A percentile compares a stretch with the other conserved stretches of the same genome.
phyloP scores from a whole-genome alignment of 2,113 vertebrate species.

The Podarcis muralis region DNA sequence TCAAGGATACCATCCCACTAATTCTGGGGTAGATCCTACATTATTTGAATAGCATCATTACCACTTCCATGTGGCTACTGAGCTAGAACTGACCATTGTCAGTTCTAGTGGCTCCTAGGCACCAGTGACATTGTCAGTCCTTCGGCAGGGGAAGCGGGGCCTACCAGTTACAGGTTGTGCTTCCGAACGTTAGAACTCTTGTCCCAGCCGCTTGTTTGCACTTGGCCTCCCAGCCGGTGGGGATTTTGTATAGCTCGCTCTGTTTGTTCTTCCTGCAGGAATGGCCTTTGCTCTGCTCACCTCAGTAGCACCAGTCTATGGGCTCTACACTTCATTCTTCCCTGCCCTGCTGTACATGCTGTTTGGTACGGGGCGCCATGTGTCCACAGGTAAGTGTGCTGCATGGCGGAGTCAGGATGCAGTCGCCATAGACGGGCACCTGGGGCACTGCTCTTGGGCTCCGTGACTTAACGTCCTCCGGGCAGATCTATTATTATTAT shows the following conservation, averaged over 20 bases:
- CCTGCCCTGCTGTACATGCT: conserved; percentile 89
- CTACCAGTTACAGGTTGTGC: neutral
- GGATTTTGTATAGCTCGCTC: neutral
- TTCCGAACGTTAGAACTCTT: neutral
- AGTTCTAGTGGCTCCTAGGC: neutral
- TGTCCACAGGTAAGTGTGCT: conserved; percentile 85
- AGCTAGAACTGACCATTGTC: neutral
- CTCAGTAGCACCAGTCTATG: conserved; percentile 91
- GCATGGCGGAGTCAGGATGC: neutral
- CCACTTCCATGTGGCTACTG: too few species aligned
- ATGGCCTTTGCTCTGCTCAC: conserved; percentile 93
- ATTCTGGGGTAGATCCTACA: neutral
- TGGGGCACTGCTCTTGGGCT: neutral
- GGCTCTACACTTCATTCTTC: conserved; percentile 93
- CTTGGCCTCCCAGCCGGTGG: neutral
- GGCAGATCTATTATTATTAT: neutral
- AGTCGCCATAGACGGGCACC: neutral
- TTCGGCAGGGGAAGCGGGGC: neutral
- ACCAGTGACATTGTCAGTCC: too few species aligned
- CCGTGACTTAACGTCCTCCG: neutral
- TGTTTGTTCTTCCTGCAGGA: conserved; percentile 68
- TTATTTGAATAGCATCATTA: neutral
- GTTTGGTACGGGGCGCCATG: conserved; percentile 88
- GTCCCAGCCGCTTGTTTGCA: neutral
- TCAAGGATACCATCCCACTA: neutral